Evolutionary conservation across 2,888 invertebrate genomes (phyloP).

Genomic region (Tachina fera): DNA sequence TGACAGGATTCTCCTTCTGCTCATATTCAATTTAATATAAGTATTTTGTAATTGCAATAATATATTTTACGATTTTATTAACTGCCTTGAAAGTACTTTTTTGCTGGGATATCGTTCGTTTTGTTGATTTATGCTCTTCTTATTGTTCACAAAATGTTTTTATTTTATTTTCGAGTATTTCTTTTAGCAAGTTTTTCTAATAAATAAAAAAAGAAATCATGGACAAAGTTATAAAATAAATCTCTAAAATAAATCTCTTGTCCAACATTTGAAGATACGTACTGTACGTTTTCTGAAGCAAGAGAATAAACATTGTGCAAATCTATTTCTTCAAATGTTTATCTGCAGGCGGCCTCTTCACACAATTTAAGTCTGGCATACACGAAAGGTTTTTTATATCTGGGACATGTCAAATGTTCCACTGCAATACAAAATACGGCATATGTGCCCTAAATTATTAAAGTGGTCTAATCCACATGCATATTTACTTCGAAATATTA

Average conservation of each 20-base stretch:
- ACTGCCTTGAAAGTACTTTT: too few relatives aligned
- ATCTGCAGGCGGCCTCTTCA: not conserved
- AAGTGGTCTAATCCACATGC: too few relatives aligned
- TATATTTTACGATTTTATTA: too few relatives aligned
- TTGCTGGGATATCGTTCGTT: not conserved
- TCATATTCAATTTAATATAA: too few relatives aligned
- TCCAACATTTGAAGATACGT: conserved; percentile 30
- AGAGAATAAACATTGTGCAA: conserved; percentile 14
- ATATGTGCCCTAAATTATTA: too few relatives aligned
- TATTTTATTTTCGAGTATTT: not conserved
- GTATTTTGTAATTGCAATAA: too few relatives aligned
- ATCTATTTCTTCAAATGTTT: conserved; percentile 30
- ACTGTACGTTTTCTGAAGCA: not conserved
- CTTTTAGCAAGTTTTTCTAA: conserved; percentile 4
- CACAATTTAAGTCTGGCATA: not conserved
- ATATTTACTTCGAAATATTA: too few relatives aligned
- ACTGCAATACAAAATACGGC: too few relatives aligned
- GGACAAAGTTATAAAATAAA: conserved; percentile 44
- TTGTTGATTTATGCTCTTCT: conserved; percentile 16
- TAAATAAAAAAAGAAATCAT: not conserved
- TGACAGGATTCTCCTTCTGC: too few relatives aligned
- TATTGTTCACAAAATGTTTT: not conserved
- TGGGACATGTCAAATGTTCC: too few relatives aligned
- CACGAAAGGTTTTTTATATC: too few relatives aligned
- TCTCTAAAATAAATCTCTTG: conserved; percentile 48